phyloP scores from a whole-genome alignment of 37 sponge, comb jelly and placozoan species.

The Chondrosia reniformis region DNA sequence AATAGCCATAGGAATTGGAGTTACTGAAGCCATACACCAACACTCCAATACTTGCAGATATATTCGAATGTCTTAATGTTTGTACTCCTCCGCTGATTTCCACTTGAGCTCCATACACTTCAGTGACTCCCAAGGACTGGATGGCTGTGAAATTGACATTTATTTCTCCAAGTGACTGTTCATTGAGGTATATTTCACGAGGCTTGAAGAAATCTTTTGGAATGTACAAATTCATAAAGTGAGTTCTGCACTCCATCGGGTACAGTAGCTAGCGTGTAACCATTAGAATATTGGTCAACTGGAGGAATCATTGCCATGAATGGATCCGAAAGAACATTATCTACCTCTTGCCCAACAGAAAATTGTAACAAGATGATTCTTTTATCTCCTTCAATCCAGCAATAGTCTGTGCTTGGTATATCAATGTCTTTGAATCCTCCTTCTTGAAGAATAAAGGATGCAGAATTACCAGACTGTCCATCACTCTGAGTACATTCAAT shows the following conservation, averaged over 20 bases:
- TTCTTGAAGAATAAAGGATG: background rate
- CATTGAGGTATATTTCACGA: background rate
- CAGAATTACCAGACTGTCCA: background rate
- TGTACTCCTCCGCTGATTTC: no score
- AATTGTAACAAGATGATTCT: constrained; percentile 37
- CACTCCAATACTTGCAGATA: no score
- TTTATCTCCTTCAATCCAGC: constrained; percentile 33
- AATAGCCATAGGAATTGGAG: background rate
- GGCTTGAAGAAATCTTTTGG: background rate
- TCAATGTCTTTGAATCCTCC: constrained; percentile 21
- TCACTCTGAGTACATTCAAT: constrained; percentile 6
- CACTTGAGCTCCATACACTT: no score
- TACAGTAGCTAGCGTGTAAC: constrained; percentile 12
- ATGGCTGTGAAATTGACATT: no score
- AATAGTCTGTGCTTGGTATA: constrained; percentile 2
- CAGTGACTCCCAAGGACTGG: no score
- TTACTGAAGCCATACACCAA: background rate
- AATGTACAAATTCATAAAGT: background rate
- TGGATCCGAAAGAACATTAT: constrained; percentile 34
- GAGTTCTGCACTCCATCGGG: background rate
- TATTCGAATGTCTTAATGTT: no score
- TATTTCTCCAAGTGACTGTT: background rate
- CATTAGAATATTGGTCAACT: constrained; percentile 55
- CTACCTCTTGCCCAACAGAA: constrained; percentile 14
- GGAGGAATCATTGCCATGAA: constrained; percentile 61